Conservation (phyloP, 2,113 vertebrate species). For the Apus apus region DNA sequence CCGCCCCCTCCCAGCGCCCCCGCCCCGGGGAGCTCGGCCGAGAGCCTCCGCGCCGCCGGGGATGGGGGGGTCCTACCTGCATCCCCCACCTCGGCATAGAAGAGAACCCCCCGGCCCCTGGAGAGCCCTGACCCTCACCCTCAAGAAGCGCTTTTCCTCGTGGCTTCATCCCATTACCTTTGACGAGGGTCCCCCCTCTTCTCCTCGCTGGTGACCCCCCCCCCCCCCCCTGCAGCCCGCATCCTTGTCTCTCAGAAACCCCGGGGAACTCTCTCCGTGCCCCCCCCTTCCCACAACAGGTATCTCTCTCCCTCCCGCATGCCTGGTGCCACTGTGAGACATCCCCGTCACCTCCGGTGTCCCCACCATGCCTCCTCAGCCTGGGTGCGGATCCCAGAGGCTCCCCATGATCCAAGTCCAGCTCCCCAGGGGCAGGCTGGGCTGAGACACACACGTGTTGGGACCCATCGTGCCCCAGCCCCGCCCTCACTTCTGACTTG, state of each 20-base stretch:
- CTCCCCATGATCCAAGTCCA: not conserved
- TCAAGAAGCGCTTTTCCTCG: too few relatives aligned
- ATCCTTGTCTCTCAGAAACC: not conserved
- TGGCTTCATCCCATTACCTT: not conserved
- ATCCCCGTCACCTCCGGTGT: too few relatives aligned
- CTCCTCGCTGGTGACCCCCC: not conserved
- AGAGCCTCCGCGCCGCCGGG: too few relatives aligned
- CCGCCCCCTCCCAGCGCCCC: not conserved
- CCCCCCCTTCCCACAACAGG: not conserved
- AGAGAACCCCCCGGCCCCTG: not conserved
- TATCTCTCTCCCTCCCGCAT: not conserved
- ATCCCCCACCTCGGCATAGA: not conserved
- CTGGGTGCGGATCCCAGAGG: accelerated
- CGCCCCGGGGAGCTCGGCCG: not conserved
- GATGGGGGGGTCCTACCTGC: not conserved
- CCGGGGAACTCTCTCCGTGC: too few relatives aligned
- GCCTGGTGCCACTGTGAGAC: not conserved
- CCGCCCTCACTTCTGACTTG: not conserved
- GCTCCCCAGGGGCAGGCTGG: not conserved
- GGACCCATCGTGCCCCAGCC: not conserved
- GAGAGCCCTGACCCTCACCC: not conserved
- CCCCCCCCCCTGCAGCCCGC: too few relatives aligned
- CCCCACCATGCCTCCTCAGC: not conserved
- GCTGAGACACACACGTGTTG: not conserved
- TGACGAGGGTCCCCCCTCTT: too few relatives aligned